Evolutionary conservation across 2,797 vertebrate species (phyloP).

Genomic region (Propithecus deckenii): DNA sequence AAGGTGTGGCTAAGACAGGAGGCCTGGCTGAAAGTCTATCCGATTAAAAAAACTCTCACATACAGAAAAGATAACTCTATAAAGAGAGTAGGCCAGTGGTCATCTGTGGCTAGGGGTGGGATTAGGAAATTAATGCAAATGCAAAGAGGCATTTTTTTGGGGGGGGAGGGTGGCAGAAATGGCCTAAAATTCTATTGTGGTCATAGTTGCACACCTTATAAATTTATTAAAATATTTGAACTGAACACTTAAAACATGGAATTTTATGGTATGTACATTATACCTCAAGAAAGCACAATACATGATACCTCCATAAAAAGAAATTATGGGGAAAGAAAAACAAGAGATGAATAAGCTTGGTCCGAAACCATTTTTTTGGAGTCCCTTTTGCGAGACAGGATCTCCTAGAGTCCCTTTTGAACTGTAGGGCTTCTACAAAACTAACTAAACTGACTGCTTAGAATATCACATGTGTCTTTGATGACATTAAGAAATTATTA

Average conservation of each 20-base stretch:
- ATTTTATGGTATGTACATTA: not conserved
- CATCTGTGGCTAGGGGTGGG: not conserved
- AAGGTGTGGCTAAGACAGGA: not conserved
- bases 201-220: not conserved
- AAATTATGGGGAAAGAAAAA: not conserved
- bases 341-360: not conserved
- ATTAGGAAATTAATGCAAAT: not conserved
- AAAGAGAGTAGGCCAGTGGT: not conserved
- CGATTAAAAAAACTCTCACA: not conserved
- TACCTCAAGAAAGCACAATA: not conserved
- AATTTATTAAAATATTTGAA: constrained; percentile 3
- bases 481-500: not conserved
- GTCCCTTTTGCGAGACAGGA: not conserved
- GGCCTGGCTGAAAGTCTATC: not conserved
- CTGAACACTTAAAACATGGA: not conserved
- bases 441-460: not conserved
- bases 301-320: not conserved
- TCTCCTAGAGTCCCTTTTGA: not conserved
- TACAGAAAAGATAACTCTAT: not conserved
- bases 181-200: not conserved
- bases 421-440: not conserved
- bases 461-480: not conserved
- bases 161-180: not conserved
- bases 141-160: not conserved
- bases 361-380: not conserved